Percentiles rank a stretch among this genome's conserved stretches.
Evolutionary conservation across 2,113 vertebrate genomes (phyloP).

Genomic region (Psittacara wagleri): DNA sequence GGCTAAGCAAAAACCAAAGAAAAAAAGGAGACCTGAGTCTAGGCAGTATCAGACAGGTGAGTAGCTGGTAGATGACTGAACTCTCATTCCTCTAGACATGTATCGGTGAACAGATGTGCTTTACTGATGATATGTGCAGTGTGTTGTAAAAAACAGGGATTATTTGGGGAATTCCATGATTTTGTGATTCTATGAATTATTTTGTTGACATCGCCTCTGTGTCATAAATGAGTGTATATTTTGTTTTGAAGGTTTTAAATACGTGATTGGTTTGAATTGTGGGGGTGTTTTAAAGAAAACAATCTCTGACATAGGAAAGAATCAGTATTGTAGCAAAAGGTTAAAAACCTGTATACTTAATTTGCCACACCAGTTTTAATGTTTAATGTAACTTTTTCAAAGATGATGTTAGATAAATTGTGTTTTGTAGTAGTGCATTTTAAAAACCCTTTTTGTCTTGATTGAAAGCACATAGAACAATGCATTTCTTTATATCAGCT

Average conservation of each 20-base stretch:
- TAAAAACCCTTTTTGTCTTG: neutral
- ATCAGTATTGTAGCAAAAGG: neutral
- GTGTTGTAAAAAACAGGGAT: neutral
- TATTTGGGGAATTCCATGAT: neutral
- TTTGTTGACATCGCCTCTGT: neutral
- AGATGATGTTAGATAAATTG: neutral
- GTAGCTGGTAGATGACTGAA: neutral
- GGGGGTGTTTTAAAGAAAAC: neutral
- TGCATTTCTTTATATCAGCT: neutral
- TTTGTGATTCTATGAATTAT: neutral
- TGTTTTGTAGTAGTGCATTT: neutral
- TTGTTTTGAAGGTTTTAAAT: neutral
- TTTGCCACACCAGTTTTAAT: neutral
- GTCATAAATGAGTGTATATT: neutral
- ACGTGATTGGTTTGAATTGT: neutral
- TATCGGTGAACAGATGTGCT: neutral
- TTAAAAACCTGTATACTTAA: neutral
- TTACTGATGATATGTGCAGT: neutral
- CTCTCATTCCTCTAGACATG: rapidly evolving
- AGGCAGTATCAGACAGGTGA: conserved; percentile 97
- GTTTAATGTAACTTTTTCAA: neutral
- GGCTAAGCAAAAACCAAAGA: conserved; percentile 90
- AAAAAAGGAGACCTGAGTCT: conserved; percentile 89
- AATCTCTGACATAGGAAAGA: neutral
- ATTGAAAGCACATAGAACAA: neutral